Evolutionary conservation across 2,797 vertebrate species (phyloP), one percentile per base, ranked within the genome.

Genomic region (Taeniopygia guttata): DNA sequence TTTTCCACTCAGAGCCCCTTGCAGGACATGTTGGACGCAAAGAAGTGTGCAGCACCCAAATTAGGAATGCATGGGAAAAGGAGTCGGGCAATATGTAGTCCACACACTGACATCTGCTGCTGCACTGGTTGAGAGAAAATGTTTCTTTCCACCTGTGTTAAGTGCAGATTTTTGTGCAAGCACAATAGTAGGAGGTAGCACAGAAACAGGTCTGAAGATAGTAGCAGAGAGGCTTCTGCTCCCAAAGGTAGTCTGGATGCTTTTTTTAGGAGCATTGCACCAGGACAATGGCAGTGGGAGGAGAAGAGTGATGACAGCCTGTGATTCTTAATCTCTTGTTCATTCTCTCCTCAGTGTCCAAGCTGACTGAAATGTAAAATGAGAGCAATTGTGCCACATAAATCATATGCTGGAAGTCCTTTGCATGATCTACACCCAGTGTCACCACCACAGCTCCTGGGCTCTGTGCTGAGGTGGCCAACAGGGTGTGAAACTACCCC

Each of bases 341-440:
- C 51, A 62, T 87, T 87, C 29, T 93, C 55, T 82, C 15, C 40
- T 96, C 70, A 43, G 38, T 87, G 80, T 69, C 87, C 89, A 91
- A 86, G 63, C 42, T 94, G 91, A 84, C 48, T 86, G 67, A 93
- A 94, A 76, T 52, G 13, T 55, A 91, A 91, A 94, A 73, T 1
- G 11, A 85, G 91, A 88, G 66, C 42, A 70, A 40, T 16, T 60
- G 56, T 13, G 5, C 30, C 84, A 60, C 77, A 81, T 43, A 76
- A 76, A 91, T 87, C 45, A 55, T 69, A 60, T 30, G 29, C 43
- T 56, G 52, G 60, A 63, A 87, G 40, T 63, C 27, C 38, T 79
- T 76, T 86, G 17, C 21, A 9, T 56, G 34, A 42, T 64, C 48
- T 69, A 67, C 79, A 72, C 1, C 13, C 40, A 8, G 17, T 7